Conservation (phyloP, 2,797 vertebrate species). For the Numenius phaeopus region DNA sequence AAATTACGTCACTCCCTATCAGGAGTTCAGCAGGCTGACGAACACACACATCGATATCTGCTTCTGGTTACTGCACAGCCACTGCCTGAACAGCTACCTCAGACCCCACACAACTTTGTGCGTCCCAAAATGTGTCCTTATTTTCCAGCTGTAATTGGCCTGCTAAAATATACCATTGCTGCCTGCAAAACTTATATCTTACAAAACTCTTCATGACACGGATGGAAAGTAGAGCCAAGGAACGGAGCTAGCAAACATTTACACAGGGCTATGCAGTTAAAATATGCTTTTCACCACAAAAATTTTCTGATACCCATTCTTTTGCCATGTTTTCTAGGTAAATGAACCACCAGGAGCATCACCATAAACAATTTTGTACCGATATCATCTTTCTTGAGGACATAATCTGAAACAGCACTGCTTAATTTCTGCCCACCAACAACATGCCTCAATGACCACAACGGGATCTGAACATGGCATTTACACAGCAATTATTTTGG, state of each 20-base stretch:
- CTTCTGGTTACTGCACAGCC: slow-evolving; percentile 21
- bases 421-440: neutral
- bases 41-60: slow-evolving; percentile 30
- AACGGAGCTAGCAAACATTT: neutral
- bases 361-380: neutral
- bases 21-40: neutral
- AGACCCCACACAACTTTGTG: neutral
- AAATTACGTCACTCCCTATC: slow-evolving; percentile 38
- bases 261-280: neutral
- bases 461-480: neutral
- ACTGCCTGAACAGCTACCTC: neutral
- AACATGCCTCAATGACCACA: neutral
- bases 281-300: neutral
- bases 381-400: neutral
- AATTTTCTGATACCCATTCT: neutral
- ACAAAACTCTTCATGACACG: neutral
- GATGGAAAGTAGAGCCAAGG: neutral
- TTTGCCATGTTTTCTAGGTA: neutral
- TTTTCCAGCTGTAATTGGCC: neutral
- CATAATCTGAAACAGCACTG: neutral
- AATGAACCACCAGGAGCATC: neutral
- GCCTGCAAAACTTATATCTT: neutral
- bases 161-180: neutral
- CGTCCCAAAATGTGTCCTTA: neutral
- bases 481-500: neutral